Evolutionary conservation across 2,888 invertebrate genomes (phyloP), one percentile per base, ranked within the genome.

Genomic region (Protodeltote pygarga): DNA sequence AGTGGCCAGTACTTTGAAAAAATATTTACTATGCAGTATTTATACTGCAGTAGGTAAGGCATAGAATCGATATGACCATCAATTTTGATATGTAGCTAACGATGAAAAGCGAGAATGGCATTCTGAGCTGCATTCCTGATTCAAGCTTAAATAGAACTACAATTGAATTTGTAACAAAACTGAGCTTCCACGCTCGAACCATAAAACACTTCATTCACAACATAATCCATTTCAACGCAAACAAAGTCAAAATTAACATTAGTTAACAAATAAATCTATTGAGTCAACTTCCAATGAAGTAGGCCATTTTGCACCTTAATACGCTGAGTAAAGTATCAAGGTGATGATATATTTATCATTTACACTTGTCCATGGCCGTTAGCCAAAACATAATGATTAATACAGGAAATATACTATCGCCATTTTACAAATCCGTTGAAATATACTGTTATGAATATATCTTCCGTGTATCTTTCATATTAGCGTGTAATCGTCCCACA

Each of bases 311-410:
- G 16, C 17, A 44, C 50, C 27, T 31, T 61, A 54, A 41, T 10
- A 0, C 5, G 8, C 28, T 40, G 49, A 49, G 41, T 60, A 60
- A 59, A 54, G 35, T 29, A 42, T 46, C 35, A 41, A 32, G 27
- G 39, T 39, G 44, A 15, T 14, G 28, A 60, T 37, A 35, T 44
- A 38, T 67, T 65, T 42, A 52, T 49, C 16, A n/a, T n/a, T n/a
- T n/a, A n/a, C n/a, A n/a, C n/a, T n/a, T n/a, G n/a, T 40, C 9
- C 6, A 49, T 67, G 67, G 68, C 59, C 14, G 1, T 2, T 5
- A 19, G 65, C 67, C 67, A 65, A 67, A 34, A 41, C n/a, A 6
- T 14, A 42, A 50, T 62, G 55, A 68, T 57, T 39, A 50, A 54
- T 51, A 42, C 31, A 41, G 40, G 47, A 63, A 57, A 62, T 50